These are phyloP conservation scores for Brachionus manjavacas DNA, from an alignment of 1,140 invertebrate genomes.

Conservation along the genomic window DNA sequence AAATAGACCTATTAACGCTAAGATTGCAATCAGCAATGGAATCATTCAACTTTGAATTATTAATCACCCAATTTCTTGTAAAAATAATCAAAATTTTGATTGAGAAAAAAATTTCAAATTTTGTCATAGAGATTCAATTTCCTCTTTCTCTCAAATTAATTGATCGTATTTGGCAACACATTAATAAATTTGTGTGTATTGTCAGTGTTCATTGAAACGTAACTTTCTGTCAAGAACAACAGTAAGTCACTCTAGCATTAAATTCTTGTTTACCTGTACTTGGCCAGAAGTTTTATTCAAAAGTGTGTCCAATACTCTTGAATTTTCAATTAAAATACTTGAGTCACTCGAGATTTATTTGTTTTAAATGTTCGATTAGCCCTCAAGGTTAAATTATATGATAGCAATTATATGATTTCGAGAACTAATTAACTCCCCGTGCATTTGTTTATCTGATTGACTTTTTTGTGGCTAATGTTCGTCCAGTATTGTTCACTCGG, in stretches of 20 bases:
- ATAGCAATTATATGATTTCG: not conserved
- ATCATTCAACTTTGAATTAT: not conserved
- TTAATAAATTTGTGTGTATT: not conserved
- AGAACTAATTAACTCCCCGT: not conserved
- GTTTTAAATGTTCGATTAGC: not conserved
- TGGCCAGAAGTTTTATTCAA: not conserved
- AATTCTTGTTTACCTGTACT: not conserved
- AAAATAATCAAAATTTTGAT: not conserved
- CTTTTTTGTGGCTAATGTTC: not conserved
- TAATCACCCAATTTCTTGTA: not conserved
- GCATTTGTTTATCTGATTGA: not conserved
- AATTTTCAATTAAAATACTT: not conserved
- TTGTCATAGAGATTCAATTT: conserved; percentile 11
- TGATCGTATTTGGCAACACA: not conserved
- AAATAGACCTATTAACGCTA: conserved; percentile 5
- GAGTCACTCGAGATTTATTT: not conserved
- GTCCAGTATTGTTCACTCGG: not conserved
- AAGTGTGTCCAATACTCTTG: not conserved
- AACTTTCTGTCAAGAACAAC: conserved; percentile 2
- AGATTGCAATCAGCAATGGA: conserved; percentile 3
- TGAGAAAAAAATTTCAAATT: not conserved
- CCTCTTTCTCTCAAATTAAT: not conserved
- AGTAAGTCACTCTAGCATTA: not conserved
- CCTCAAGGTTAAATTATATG: not conserved
- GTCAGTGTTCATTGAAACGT: not conserved